A percentile compares a stretch with the other conserved stretches of the same genome.
phyloP scores from a whole-genome alignment of 2,797 vertebrate genomes.

The Alca torda region DNA sequence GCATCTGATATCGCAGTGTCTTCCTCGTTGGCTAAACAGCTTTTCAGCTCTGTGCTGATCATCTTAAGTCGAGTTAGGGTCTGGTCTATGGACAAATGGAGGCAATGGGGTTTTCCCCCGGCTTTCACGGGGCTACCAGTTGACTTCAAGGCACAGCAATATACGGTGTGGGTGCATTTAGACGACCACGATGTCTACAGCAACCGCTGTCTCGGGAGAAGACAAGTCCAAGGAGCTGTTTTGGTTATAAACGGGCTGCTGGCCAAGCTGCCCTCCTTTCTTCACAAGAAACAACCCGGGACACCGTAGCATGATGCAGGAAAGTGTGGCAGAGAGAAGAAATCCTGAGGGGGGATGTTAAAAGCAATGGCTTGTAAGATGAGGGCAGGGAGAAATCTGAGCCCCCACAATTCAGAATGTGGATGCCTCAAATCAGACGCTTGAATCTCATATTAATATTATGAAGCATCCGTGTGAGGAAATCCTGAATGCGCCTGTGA shows the following conservation, averaged over 20 bases:
- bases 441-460: neutral
- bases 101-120: neutral
- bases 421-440: neutral
- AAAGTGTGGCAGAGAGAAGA: neutral
- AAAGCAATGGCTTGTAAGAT: neutral
- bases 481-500: neutral
- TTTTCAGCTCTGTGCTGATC: neutral
- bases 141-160: neutral
- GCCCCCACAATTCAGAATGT: rapidly evolving
- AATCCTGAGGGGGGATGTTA: neutral
- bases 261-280: neutral
- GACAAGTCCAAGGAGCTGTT: neutral
- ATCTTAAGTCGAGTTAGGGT: neutral
- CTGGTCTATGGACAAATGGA: neutral
- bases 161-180: neutral
- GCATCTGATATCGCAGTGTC: neutral
- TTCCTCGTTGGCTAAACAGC: neutral
- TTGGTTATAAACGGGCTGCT: neutral
- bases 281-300: neutral
- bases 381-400: neutral
- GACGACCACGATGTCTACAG: neutral
- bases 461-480: neutral
- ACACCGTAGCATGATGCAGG: neutral
- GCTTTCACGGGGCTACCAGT: neutral
- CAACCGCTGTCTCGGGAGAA: neutral